These are phyloP conservation scores for Lasius fuliginosus DNA, from an alignment of 2,888 invertebrate species.

Conservation along the genomic window DNA sequence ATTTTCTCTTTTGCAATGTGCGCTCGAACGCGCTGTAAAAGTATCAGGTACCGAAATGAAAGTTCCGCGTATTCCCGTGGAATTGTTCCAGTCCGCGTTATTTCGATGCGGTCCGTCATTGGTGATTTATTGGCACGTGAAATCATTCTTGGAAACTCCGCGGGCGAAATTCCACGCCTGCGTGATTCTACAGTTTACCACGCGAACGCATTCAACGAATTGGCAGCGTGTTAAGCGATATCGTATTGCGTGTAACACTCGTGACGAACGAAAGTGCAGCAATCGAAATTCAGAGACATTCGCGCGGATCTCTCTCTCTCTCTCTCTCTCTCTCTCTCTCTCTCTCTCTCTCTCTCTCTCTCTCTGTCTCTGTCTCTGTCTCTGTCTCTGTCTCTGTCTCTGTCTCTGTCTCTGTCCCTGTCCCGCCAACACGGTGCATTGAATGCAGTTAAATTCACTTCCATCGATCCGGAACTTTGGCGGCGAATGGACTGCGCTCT, in stretches of 20 bases:
- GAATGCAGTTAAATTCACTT: conserved; percentile 45
- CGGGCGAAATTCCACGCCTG: conserved; percentile 38
- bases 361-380: neutral
- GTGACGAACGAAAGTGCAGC: conserved; percentile 39
- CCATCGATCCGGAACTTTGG: conserved; percentile 45
- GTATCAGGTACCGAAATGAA: conserved; percentile 17
- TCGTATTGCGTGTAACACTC: conserved; percentile 5
- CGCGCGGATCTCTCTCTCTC: neutral
- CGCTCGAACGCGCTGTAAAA: conserved; percentile 5
- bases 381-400: too few species aligned
- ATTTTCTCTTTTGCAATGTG: neutral
- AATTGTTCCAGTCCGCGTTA: conserved; percentile 39
- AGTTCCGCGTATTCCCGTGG: conserved; percentile 23
- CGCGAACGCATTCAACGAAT: conserved; percentile 1
- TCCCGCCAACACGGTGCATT: conserved; percentile 10
- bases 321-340: neutral
- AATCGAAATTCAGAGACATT: conserved; percentile 49
- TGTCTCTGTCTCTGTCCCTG: too few species aligned
- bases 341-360: neutral
- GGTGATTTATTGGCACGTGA: conserved; percentile 53
- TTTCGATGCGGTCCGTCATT: conserved; percentile 41
- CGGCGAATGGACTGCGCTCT: conserved; percentile 39
- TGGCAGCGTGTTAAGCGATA: conserved; percentile 32
- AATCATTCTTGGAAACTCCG: conserved; percentile 33
- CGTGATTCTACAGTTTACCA: conserved; percentile 6